Evolutionary conservation across 2,113 vertebrate species (phyloP).

Genomic region (Loxodonta africana): DNA sequence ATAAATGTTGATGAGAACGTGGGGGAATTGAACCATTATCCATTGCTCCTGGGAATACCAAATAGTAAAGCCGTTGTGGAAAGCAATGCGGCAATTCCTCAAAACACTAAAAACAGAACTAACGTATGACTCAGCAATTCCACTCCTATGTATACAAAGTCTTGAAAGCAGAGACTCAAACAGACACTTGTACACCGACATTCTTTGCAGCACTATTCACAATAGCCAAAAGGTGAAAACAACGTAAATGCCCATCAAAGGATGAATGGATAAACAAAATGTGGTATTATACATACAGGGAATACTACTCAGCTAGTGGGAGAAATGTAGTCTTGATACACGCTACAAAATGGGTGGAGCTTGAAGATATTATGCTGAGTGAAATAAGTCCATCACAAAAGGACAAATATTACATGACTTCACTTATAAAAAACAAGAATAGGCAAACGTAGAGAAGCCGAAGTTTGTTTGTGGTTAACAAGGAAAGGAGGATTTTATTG

Average conservation of each 20-base stretch:
- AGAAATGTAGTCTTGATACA: background rate
- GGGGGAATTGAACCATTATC: background rate
- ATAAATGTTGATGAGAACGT: background rate
- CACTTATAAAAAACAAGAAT: background rate
- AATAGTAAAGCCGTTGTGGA: background rate
- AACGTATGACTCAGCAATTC: background rate
- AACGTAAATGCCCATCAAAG: background rate
- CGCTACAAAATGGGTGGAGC: background rate
- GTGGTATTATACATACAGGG: background rate
- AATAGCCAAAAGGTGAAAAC: background rate
- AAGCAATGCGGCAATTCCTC: background rate
- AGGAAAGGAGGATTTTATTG: background rate
- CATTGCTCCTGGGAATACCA: too few relatives aligned
- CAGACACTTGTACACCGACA: too few relatives aligned
- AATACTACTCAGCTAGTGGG: background rate
- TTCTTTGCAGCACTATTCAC: too few relatives aligned
- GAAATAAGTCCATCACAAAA: background rate
- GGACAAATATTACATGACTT: background rate
- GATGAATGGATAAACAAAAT: background rate
- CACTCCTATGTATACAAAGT: background rate
- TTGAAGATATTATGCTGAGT: background rate
- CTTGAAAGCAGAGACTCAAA: too few relatives aligned
- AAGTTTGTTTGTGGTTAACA: background rate
- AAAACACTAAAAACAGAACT: background rate
- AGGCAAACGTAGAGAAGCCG: background rate